Conservation (phyloP, 2,797 vertebrate genomes). For the Anableps anableps region DNA sequence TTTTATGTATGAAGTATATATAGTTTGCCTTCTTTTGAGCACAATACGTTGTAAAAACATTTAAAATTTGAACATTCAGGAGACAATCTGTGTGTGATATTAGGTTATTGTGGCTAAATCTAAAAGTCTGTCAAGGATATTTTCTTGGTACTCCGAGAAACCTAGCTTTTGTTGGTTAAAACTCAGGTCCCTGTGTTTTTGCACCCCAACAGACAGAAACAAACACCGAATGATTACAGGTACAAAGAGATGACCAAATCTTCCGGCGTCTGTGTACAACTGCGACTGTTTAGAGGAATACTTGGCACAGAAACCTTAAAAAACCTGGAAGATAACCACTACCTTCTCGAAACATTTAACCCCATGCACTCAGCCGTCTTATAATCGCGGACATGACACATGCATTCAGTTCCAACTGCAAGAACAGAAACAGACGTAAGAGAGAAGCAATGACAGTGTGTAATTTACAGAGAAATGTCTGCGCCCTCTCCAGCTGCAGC, state of each 20-base stretch:
- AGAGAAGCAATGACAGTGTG: slow-evolving; percentile 28
- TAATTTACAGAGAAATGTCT: slow-evolving; percentile 30
- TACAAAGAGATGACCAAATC: slow-evolving; percentile 42
- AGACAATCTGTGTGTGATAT: not conserved
- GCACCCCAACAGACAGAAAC: slow-evolving; percentile 23
- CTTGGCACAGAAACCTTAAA: slow-evolving; percentile 37
- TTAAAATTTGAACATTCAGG: not conserved
- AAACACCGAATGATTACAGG: slow-evolving; percentile 38
- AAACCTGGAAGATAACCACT: slow-evolving; percentile 43
- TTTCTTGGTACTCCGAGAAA: not conserved
- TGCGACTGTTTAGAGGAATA: slow-evolving; percentile 58
- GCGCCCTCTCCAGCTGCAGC: not conserved
- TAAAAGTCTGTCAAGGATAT: not conserved
- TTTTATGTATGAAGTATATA: not conserved
- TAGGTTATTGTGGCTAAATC: not conserved
- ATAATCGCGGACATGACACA: slow-evolving; percentile 27
- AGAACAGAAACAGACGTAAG: slow-evolving; percentile 37
- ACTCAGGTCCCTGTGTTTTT: not conserved
- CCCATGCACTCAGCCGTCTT: slow-evolving; percentile 10
- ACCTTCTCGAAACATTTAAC: slow-evolving; percentile 41
- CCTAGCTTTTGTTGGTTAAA: not conserved
- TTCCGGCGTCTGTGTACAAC: slow-evolving; percentile 44
- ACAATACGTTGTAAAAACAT: not conserved
- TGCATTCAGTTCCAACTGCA: slow-evolving; percentile 15
- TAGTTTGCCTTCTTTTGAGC: not conserved